Base-by-base conservation (phyloP, 2,113 vertebrate species). In the Chionomys nivalis region DNA sequence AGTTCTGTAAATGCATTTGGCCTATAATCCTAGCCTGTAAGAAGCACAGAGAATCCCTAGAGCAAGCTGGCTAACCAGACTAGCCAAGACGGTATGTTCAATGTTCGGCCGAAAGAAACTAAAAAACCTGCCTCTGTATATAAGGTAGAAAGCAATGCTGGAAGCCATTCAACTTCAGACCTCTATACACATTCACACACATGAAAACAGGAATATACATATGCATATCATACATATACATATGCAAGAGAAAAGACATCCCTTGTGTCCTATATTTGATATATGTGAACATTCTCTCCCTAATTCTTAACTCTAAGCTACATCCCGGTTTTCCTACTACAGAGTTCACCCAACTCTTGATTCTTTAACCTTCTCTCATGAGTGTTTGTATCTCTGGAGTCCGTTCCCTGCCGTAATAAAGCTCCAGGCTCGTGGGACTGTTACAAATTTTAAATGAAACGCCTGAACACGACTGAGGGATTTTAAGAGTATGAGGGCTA, bases 351-450 rank as follows among this genome's bases (percentile, higher is more conserved):
- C 72, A 83, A 19, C 33, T 68, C 61, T 87, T 77, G 81, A 76
- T 68, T 89, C 68, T 31, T 93, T n/a, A 39, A 6, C 24, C 16
- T 8, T 87, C 24, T 11, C 7, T 21, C 61, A 24, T 73, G 72
- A 89, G 49, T 28, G 76, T 52, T 87, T 4, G 0, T 44, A 42
- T 94, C 66, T 24, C n/a, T 91, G 9, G 79, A 89, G n/a, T 82
- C 73, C 44, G 44, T 94, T 91, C 31, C 89, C 63, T 87, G 77
- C 63, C 93, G 21, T 93, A 55, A 65, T 91, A 90, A 91, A 91
- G n/a, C 49, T 36, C 14, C 31, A 83, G 70, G 65, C 55, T 73
- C n/a, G 33, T 36, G 87, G 58, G 83, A 72, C 81, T 61, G 11
- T 55, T 65, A 42, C 2, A 70, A 61, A 94, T 83, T 89, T 93